These are phyloP conservation scores for Oncorhynchus kisutch DNA, from an alignment of 2,113 vertebrate genomes.

Conservation along the genomic window DNA sequence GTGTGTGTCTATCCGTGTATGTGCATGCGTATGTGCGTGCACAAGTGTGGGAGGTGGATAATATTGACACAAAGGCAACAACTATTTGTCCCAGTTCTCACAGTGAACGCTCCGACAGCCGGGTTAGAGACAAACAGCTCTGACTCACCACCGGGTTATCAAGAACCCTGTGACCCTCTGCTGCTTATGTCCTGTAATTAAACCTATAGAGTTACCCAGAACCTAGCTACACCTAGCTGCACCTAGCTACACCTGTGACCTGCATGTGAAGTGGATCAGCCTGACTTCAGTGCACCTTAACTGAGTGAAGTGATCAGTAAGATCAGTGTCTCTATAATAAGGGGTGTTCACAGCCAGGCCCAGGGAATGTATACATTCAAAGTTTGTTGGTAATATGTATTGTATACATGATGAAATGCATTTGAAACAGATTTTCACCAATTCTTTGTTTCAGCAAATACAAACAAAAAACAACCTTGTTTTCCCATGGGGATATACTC, in stretches of 20 bases:
- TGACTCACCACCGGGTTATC: slow-evolving; percentile 63
- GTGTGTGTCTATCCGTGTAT: slow-evolving; percentile 7
- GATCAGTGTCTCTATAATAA: slow-evolving; percentile 54
- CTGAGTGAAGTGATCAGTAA: slow-evolving; percentile 52
- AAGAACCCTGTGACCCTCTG: slow-evolving; percentile 58
- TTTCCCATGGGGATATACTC: too few relatives aligned
- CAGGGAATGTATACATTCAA: not conserved
- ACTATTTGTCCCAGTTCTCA: slow-evolving; percentile 35
- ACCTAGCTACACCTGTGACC: slow-evolving; percentile 13
- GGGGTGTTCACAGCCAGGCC: slow-evolving; percentile 31
- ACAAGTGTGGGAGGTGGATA: slow-evolving; percentile 29
- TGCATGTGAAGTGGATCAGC: too few relatives aligned
- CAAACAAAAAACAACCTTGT: too few relatives aligned
- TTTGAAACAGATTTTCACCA: too few relatives aligned
- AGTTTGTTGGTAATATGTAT: too few relatives aligned
- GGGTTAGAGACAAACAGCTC: slow-evolving; percentile 30
- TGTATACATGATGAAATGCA: too few relatives aligned
- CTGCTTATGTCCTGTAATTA: slow-evolving; percentile 62
- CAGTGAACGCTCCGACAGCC: slow-evolving; percentile 28
- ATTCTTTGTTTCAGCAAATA: too few relatives aligned
- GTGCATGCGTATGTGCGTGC: not conserved
- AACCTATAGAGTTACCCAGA: slow-evolving; percentile 66
- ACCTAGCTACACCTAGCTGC: slow-evolving; percentile 37
- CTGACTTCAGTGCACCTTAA: slow-evolving; percentile 21
- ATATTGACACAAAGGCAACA: slow-evolving; percentile 44